Conservation (phyloP, 1,140 invertebrate genomes). For the Brachionus manjavacas region DNA sequence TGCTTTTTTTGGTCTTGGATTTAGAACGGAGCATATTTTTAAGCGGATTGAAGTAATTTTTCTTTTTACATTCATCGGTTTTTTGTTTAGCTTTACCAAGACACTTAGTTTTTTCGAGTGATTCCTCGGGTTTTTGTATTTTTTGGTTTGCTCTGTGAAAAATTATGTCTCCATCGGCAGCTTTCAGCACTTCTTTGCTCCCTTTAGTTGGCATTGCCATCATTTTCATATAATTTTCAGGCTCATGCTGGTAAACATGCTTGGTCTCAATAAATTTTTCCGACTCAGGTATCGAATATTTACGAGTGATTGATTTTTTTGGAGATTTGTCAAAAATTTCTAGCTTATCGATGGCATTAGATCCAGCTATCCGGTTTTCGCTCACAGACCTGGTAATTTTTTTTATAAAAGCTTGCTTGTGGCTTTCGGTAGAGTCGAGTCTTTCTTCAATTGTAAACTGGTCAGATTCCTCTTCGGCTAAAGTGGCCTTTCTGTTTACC, state of each 20-base stretch:
- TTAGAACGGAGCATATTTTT: constrained; percentile 29
- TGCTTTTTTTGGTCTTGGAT: neutral
- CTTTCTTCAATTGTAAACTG: neutral
- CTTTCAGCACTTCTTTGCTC: constrained; percentile 16
- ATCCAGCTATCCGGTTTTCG: neutral
- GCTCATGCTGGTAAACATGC: constrained; percentile 1
- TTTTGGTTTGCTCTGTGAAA: constrained; percentile 6
- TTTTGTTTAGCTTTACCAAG: constrained; percentile 1
- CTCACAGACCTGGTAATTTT: neutral
- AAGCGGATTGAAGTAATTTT: constrained; percentile 21
- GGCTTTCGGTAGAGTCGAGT: neutral
- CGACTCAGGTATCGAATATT: neutral
- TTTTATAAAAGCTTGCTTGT: neutral
- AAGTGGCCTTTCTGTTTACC: neutral
- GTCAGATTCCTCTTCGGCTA: constrained; percentile 14
- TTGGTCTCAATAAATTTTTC: neutral
- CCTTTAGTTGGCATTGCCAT: neutral
- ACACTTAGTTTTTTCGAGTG: neutral
- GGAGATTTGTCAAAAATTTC: neutral
- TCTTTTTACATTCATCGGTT: neutral
- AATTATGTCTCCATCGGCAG: constrained; percentile 31
- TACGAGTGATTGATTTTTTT: constrained; percentile 18
- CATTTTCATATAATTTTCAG: neutral
- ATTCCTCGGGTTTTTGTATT: constrained; percentile 2
- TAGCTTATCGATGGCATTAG: neutral